Conservation (phyloP, 2,113 vertebrate genomes). For the Chlamydotis undulata region DNA sequence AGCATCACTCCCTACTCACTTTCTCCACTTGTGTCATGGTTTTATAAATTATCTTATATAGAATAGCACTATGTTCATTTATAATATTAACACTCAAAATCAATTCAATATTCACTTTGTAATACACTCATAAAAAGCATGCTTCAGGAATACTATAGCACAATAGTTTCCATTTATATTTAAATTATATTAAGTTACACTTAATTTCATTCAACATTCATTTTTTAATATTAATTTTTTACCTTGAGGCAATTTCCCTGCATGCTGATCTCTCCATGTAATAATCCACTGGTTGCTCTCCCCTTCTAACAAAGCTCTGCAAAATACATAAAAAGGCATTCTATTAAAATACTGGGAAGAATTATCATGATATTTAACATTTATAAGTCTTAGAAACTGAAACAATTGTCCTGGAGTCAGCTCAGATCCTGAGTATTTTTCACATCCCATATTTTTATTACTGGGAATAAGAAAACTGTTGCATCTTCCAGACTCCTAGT, state of each 20-base stretch:
- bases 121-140: neutral
- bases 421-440: neutral
- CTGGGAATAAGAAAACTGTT: neutral
- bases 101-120: neutral
- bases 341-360: neutral
- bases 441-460: neutral
- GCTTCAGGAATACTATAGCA: neutral
- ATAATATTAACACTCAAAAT: neutral
- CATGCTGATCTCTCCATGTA: conserved; percentile 69
- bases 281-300: conserved; percentile 80
- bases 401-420: neutral
- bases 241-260: conserved; percentile 79
- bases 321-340: conserved; percentile 10
- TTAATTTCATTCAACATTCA: neutral
- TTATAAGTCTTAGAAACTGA: neutral
- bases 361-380: neutral
- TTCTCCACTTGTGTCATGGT: neutral
- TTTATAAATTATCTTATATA: neutral
- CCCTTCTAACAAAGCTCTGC: conserved; percentile 90
- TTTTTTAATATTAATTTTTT: conserved; percentile 3
- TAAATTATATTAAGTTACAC: neutral
- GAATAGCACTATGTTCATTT: neutral
- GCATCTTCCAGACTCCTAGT: neutral
- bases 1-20: neutral
- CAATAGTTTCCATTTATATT: neutral